Evolutionary conservation across 2,113 vertebrate genomes (phyloP), one percentile per base, ranked within the genome.

Genomic region (Ochotona curzoniae): DNA sequence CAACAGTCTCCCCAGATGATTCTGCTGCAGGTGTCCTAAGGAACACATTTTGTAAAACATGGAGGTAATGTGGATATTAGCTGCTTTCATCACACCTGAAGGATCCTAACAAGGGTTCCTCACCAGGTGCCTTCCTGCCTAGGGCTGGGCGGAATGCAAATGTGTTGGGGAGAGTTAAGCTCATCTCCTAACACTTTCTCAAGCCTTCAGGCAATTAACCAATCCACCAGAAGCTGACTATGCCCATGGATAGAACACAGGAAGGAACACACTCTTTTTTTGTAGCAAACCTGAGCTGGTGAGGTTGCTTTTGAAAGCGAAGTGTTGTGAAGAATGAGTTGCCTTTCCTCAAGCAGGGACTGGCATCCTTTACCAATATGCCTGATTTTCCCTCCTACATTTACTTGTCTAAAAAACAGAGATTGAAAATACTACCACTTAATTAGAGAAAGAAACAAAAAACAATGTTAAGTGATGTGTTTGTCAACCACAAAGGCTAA

Each of bases 21-120:
- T 89, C 70, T 74, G 8, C 23, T 64, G 64, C 67, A 70, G 26
- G 61, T 82, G 49, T 66, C 78, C 7, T 51, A 83, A 44, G 23
- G 12, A 87, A 21, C 38, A 69, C 1, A 26, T 80, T 90, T 60
- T 89, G 35, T 54, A 94, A 90, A 94, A n/a, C 12, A 92, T 6
- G 82, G 7, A 21, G 93, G 78, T 79, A 85, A 94, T 75, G 84
- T 74, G 95, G 82, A 95, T 87, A n/a, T 85, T 92, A 94, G 70
- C 71, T 67, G 82, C 32, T 54, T 93, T 94, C 82, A 82, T 70
- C 73, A n/a, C 18, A 67, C 69, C 82, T 87, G 32, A 64, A 93
- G 64, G 32, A 78, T 64, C 85, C 28, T 74, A 81, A 60, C 32
- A 63, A 32, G 30, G 74, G 13, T 83, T 86, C 67, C 94, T 90